Conservation (phyloP, 2,888 invertebrate genomes). For the Nymphalis urticae region DNA sequence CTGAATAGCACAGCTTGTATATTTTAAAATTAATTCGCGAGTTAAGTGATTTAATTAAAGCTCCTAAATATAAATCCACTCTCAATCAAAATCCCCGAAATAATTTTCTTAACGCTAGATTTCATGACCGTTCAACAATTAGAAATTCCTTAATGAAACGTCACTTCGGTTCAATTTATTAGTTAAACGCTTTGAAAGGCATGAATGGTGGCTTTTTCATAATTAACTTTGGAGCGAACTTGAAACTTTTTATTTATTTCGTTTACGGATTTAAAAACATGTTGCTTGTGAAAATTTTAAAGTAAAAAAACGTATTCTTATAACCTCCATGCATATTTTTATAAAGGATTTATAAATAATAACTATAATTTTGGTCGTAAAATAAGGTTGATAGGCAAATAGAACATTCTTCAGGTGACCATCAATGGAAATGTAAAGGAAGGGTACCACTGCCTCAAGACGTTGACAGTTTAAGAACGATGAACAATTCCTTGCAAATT, state of each 20-base stretch:
- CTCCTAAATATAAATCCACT: background rate
- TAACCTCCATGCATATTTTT: no score
- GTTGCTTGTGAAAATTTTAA: background rate
- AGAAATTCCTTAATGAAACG: slow-evolving; percentile 19
- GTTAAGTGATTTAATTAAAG: background rate
- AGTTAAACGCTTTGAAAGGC: slow-evolving; percentile 20
- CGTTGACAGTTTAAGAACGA: no score
- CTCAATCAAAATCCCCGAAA: slow-evolving; percentile 1
- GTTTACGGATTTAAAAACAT: slow-evolving; percentile 5
- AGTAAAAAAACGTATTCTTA: no score
- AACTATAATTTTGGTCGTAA: no score
- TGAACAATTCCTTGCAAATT: no score
- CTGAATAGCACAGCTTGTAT: no score
- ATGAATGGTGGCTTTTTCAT: slow-evolving; percentile 23
- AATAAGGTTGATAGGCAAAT: no score
- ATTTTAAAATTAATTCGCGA: no score
- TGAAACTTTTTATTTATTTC: slow-evolving; percentile 15
- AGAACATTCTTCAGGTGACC: no score
- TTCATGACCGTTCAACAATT: slow-evolving; percentile 10
- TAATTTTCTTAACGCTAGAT: slow-evolving; percentile 1
- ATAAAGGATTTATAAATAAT: no score
- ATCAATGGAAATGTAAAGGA: no score
- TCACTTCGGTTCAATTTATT: slow-evolving; percentile 27
- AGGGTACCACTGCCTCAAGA: no score
- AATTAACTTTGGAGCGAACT: slow-evolving; percentile 10